These are phyloP conservation scores for Dendronephthya gigantea DNA, from an alignment of 64 coral and sea anemone genomes.

Conservation along the genomic window DNA sequence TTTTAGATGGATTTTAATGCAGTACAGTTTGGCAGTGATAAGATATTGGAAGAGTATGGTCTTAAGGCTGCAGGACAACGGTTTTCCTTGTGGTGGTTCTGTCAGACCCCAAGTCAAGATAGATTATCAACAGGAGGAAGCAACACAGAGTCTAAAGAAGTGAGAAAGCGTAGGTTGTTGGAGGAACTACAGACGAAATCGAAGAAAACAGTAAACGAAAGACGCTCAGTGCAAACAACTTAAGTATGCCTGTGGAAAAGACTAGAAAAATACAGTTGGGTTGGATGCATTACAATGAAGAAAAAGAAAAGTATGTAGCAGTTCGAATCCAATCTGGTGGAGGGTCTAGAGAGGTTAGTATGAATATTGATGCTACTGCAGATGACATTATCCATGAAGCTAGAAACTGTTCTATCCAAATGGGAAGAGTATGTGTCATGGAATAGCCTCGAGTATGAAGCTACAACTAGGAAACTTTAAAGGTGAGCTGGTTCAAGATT, in stretches of 20 bases:
- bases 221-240: background rate
- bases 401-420: slow-evolving; percentile 4
- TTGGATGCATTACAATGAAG: slow-evolving; percentile 22
- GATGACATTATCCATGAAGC: background rate
- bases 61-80: background rate
- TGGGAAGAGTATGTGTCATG: background rate
- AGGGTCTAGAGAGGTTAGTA: background rate
- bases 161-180: background rate
- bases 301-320: background rate
- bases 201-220: too few species aligned
- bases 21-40: background rate
- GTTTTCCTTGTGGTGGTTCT: background rate
- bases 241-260: background rate
- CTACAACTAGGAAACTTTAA: slow-evolving; percentile 9
- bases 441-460: background rate
- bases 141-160: background rate
- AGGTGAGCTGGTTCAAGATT: background rate
- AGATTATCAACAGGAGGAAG: background rate
- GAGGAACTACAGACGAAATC: background rate
- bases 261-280: slow-evolving; percentile 26
- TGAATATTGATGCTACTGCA: background rate
- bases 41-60: background rate
- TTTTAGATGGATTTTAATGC: background rate
- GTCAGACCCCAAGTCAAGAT: background rate
- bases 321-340: background rate